phyloP scores from a whole-genome alignment of 2,797 vertebrate genomes.

The Dermochelys coriacea region DNA sequence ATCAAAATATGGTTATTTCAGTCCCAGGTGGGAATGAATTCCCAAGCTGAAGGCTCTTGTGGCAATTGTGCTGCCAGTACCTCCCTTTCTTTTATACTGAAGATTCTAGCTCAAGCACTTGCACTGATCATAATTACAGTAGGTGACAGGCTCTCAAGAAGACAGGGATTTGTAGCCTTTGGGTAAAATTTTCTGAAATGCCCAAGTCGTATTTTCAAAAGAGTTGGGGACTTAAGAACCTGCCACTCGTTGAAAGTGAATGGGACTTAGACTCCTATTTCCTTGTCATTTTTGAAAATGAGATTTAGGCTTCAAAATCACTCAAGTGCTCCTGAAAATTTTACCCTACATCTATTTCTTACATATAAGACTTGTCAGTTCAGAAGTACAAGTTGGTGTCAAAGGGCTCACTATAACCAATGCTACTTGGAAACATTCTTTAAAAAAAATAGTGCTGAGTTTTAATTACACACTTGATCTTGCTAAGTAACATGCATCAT shows the following conservation, averaged over 20 bases:
- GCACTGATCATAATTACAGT: background rate
- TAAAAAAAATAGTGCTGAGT: background rate
- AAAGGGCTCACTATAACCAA: background rate
- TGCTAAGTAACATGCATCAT: background rate
- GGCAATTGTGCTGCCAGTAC: background rate
- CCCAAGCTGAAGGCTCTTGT: background rate
- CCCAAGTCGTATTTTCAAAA: background rate
- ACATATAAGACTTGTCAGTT: background rate
- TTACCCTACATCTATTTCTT: background rate
- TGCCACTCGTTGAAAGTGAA: background rate
- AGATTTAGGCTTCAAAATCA: background rate
- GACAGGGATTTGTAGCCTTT: background rate
- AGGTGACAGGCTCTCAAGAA: background rate
- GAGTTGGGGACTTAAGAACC: background rate
- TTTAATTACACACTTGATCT: background rate
- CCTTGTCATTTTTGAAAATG: constrained; percentile 6
- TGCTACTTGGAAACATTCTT: constrained; percentile 2
- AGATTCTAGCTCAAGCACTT: background rate
- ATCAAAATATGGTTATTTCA: background rate
- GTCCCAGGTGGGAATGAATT: background rate
- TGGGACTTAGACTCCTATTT: background rate
- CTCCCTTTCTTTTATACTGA: background rate
- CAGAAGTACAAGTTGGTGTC: background rate
- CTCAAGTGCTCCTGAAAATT: background rate
- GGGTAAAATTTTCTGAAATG: background rate